Conservation (phyloP, 2,888 invertebrate genomes). For the Polydesmus complanatus region DNA sequence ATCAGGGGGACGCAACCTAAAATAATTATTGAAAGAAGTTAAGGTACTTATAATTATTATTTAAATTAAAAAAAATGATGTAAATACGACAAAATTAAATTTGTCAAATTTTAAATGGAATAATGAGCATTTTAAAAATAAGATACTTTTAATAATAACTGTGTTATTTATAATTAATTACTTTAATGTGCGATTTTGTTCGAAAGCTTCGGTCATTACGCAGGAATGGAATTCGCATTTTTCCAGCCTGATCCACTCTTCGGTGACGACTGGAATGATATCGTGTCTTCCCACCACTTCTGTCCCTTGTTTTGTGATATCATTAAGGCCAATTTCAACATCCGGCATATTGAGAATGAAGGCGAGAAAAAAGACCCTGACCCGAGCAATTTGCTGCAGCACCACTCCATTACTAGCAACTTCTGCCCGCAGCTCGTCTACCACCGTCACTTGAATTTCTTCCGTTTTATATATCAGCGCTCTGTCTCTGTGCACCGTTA, state of each 20-base stretch:
- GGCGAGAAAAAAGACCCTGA: slow-evolving; percentile 86
- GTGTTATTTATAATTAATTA: slow-evolving; percentile 28
- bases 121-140: too few relatives aligned
- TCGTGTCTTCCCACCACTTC: slow-evolving; percentile 98
- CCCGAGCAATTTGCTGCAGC: slow-evolving; percentile 81
- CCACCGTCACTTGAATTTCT: slow-evolving; percentile 83
- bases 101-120: too few relatives aligned
- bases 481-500: slow-evolving; percentile 71
- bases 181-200: slow-evolving; percentile 32
- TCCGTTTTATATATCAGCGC: slow-evolving; percentile 89
- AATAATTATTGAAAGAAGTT: background rate
- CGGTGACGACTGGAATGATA: slow-evolving; percentile 95
- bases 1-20: slow-evolving; percentile 87
- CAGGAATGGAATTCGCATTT: slow-evolving; percentile 86
- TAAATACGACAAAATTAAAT: too few relatives aligned
- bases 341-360: slow-evolving; percentile 94
- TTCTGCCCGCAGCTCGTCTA: slow-evolving; percentile 83
- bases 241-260: slow-evolving; percentile 97
- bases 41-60: background rate
- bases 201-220: slow-evolving; percentile 81
- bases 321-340: slow-evolving; percentile 93
- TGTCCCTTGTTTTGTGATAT: slow-evolving; percentile 91
- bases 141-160: background rate
- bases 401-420: slow-evolving; percentile 63
- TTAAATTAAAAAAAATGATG: background rate